Percentiles rank a stretch among this genome's conserved stretches.
Conservation (phyloP, 2,797 vertebrate species). For the Sus cebifrons region DNA sequence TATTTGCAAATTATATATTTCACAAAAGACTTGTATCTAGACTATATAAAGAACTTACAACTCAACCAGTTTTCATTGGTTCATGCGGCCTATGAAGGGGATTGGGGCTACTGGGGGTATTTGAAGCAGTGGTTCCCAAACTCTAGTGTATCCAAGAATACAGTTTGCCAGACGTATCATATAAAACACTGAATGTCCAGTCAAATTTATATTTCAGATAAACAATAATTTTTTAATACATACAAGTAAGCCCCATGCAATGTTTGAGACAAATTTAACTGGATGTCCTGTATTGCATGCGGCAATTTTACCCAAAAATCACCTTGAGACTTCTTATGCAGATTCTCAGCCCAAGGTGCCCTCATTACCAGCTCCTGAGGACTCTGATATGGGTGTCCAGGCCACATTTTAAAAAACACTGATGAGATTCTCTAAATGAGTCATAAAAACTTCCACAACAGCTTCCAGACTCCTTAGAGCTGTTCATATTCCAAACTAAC, state of each 20-base stretch:
- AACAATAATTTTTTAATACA: background rate
- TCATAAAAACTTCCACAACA: background rate
- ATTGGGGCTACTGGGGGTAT: background rate
- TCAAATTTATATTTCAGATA: constrained; percentile 7
- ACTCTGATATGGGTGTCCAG: background rate
- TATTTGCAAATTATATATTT: background rate
- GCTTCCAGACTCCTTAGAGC: background rate
- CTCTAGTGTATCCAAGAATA: background rate
- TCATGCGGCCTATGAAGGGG: background rate
- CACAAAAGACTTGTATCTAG: background rate
- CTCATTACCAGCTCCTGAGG: background rate
- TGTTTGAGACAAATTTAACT: background rate
- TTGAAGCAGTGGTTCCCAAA: constrained; percentile 1
- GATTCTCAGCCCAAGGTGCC: background rate
- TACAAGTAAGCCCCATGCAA: background rate
- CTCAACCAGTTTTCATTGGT: background rate
- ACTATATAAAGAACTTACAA: background rate
- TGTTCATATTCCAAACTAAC: background rate
- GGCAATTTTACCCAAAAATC: background rate
- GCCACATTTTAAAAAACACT: background rate
- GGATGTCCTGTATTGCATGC: background rate
- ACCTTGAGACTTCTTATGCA: background rate
- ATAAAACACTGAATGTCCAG: background rate
- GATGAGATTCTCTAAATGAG: background rate
- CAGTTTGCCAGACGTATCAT: background rate